Percentiles rank a stretch among this genome's conserved stretches.
Evolutionary conservation across 2,113 vertebrate genomes (phyloP).

Genomic region (Cavia aperea): DNA sequence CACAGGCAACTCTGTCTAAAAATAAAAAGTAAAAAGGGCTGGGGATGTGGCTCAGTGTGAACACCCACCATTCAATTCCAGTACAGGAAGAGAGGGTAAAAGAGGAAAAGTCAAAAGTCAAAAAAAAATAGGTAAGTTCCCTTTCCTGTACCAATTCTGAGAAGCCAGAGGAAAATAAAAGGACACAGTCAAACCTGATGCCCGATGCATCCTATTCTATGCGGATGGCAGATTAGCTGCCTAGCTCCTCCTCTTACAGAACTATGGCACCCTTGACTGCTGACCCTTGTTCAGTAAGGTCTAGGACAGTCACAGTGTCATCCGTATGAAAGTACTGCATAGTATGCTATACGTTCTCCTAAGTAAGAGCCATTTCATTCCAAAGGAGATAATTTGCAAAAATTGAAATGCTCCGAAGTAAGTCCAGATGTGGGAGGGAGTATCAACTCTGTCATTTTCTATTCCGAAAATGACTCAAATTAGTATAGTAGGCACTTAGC

Average conservation of each 20-base stretch:
- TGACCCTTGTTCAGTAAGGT: neutral
- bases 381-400: neutral
- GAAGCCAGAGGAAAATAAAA: neutral
- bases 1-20: neutral
- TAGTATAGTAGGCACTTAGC: neutral
- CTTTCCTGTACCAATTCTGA: neutral
- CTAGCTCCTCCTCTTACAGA: neutral
- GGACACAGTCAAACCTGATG: neutral
- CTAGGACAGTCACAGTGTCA: neutral
- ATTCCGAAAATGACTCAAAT: slow-evolving; percentile 12
- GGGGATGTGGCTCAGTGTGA: neutral
- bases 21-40: neutral
- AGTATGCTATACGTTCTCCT: neutral
- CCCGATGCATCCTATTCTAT: neutral
- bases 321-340: neutral
- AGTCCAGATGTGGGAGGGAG: neutral
- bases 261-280: neutral
- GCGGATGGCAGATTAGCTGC: neutral
- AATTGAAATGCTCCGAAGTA: neutral
- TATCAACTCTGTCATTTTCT: neutral
- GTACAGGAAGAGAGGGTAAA: neutral
- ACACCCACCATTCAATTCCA: neutral
- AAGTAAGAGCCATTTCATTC: neutral
- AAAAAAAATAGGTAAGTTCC: neutral
- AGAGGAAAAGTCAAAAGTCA: neutral